Evolutionary conservation across 1,140 invertebrate genomes (phyloP), one percentile per base, ranked within the genome.

Genomic region (Zaprionus gabonicus): DNA sequence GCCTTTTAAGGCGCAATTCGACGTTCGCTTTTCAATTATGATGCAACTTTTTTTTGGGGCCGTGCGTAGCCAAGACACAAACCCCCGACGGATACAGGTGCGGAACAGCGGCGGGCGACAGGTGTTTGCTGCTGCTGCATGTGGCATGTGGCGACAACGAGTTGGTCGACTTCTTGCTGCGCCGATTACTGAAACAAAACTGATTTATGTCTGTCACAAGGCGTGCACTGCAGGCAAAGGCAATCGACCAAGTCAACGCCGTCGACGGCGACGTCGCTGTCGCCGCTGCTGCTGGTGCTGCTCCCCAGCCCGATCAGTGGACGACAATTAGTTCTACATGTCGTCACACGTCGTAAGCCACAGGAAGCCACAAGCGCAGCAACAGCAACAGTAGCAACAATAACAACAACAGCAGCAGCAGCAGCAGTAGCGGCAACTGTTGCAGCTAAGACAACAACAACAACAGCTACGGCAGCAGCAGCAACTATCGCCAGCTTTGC

Each of bases 291-390:
- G 66, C n/a, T 34, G 49, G 7, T 36, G 49, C 49, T 53, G 55
- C 46, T 74, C 55, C 55, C 23, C 65, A 68, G 20, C 56, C 53
- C 73, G 59, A 56, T 60, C 69, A 71, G 62, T 88, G 84, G 84
- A 87, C 84, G 85, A 92, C 91, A 92, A 92, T 92, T 92, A 92
- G 91, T 92, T 92, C 91, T 92, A 92, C 91, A 91, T 91, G 91
- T 92, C 91, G 85, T 91, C 90, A 91, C 90, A 86, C 82, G 76
- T 86, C 76, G 84, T 84, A 88, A 87, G 86, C 91, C 91, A 90
- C 91, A 92, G 91, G 91, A 92, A 92, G 81, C 91, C 84, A 76
- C 73, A 76, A 71, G 63, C 67, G 58, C 74, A 67, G 46, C 23
- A 44, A n/a, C 70, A 77, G 28, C 57, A 25, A n/a, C 46, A 27